phyloP scores from a whole-genome alignment of 2,113 vertebrate species.

The Etheostoma spectabile region DNA sequence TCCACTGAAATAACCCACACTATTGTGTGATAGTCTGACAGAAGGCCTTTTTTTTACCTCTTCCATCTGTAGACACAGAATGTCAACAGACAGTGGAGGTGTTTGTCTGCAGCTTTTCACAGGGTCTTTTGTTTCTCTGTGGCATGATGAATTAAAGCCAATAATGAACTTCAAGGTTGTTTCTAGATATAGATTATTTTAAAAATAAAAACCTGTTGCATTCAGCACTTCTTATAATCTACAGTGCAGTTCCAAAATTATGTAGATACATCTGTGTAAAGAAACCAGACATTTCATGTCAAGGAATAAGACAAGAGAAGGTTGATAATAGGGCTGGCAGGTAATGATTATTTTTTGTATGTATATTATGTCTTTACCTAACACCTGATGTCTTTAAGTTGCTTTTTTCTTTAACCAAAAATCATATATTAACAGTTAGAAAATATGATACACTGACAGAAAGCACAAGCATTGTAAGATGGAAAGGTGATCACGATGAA shows the following conservation, averaged over 20 bases:
- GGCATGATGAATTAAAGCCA: not conserved
- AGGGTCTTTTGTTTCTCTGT: not conserved
- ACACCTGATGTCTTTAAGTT: not conserved
- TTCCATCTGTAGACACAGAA: constrained; percentile 9
- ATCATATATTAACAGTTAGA: not conserved
- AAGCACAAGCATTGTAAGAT: not conserved
- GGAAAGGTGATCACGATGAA: constrained; percentile 18
- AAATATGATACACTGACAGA: not conserved
- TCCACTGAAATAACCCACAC: constrained; percentile 48
- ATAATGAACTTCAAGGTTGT: not conserved
- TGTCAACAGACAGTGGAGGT: constrained; percentile 16
- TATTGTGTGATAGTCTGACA: constrained; percentile 33
- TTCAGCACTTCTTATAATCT: not conserved
- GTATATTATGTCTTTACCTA: not conserved
- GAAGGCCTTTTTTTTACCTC: constrained; percentile 6
- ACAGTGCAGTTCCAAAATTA: not conserved
- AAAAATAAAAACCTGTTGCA: not conserved
- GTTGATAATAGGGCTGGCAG: not conserved
- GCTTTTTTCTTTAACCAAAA: not conserved
- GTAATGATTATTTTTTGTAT: not conserved
- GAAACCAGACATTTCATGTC: not conserved
- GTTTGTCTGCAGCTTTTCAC: constrained; percentile 14
- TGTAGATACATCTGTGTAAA: not conserved
- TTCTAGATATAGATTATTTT: not conserved
- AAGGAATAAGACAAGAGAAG: not conserved